Evolutionary conservation across 1,140 invertebrate species (phyloP), one percentile per base, ranked within the genome.

Genomic region (Agrilus planipennis): DNA sequence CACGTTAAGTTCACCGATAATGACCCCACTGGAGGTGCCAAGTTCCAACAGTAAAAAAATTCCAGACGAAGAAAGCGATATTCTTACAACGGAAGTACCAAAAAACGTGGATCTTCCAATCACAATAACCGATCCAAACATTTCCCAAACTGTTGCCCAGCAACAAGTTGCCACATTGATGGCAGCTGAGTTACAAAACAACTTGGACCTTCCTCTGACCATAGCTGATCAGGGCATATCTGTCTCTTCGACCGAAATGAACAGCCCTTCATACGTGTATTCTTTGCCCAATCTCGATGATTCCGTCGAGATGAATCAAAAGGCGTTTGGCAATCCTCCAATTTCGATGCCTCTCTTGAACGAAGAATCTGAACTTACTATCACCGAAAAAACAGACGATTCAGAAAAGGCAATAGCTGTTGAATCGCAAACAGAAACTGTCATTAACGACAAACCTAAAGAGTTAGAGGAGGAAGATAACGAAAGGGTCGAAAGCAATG

Each of bases 21-120:
- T 85, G 83, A 81, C 81, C 0, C 78, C 81, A 0, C 57, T 83
- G 9, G 82, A 84, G 56, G 69, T 78, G 4, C 81, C 81, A 0
- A 73, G 71, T 16, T 74, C 68, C 40, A 64, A 68, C 9, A 68
- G 58, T 19, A 61, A 68, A 11, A 66, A 69, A 30, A 54, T 62
- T 2, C 38, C 55, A 12, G 55, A 54, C 20, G 50, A 51, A 11
- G 50, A 52, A 35, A 52, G 47, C 4, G 59, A 67, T 46, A 56
- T 61, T 20, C 55, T 67, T 10, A 49, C 63, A 10, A 49, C 63
- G 11, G 63, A 63, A 22, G 62, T 69, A 9, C 61, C 69, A 0
- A 59, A 69, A 15, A 67, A 67, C 22, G 53, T 71, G 0, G 67
- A 73, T 47, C 42, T 71, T 34, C 67, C 70, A 4, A 68, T 71